Percentiles rank a stretch among this genome's conserved stretches.
These are phyloP conservation scores for Grallaria varia DNA, from an alignment of 2,113 vertebrate species.

Conservation along the genomic window DNA sequence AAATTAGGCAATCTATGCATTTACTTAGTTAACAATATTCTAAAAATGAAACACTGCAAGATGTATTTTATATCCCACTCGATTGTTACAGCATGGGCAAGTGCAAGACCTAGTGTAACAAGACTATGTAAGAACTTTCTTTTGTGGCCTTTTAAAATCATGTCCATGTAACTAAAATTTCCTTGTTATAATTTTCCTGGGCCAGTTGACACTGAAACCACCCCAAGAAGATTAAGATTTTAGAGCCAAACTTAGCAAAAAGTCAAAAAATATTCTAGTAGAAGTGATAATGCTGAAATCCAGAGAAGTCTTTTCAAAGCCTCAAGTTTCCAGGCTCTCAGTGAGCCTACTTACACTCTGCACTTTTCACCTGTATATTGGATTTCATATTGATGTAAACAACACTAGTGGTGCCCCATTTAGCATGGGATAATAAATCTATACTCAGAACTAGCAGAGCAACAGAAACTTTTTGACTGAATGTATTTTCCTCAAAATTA, in stretches of 20 bases:
- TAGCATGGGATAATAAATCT: neutral
- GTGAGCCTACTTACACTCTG: neutral
- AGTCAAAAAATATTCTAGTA: neutral
- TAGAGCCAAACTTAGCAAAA: neutral
- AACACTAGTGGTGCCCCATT: neutral
- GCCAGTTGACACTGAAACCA: neutral
- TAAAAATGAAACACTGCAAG: neutral
- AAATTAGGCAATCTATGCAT: neutral
- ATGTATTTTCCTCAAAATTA: neutral
- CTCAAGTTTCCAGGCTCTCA: neutral
- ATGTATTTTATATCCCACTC: neutral
- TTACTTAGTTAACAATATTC: neutral
- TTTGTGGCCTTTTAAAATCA: neutral
- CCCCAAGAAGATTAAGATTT: neutral
- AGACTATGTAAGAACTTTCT: neutral
- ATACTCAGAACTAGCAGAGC: neutral
- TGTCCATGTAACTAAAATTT: neutral
- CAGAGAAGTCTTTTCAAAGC: neutral
- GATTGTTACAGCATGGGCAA: neutral
- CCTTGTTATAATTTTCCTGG: neutral
- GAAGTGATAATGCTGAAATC: neutral
- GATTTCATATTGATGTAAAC: neutral
- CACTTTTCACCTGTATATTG: neutral
- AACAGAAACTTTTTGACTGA: neutral
- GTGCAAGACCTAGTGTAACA: neutral